Evolutionary conservation across 53 echinoderm and acorn worm species (phyloP).

Genomic region (Antedon mediterranea): DNA sequence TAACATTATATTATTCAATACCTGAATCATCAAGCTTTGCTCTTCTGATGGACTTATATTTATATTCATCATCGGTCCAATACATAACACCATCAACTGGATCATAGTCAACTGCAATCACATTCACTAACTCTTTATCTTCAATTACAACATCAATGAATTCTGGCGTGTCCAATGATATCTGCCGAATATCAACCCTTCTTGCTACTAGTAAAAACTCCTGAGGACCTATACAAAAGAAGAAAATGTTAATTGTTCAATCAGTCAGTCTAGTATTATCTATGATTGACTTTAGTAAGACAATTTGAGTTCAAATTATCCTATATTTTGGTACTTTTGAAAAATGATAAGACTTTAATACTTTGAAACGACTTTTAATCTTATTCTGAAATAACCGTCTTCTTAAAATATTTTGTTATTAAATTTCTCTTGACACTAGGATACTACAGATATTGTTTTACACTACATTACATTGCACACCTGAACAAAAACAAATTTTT

Average conservation of each 20-base stretch:
- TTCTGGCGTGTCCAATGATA: constrained; percentile 89
- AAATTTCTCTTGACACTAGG: too few species aligned
- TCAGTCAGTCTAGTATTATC: not conserved
- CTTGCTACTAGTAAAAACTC: constrained; percentile 74
- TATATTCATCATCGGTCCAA: constrained; percentile 94
- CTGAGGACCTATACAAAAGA: constrained; percentile 40
- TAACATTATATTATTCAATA: too few species aligned
- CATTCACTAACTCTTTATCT: constrained; percentile 55
- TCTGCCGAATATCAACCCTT: constrained; percentile 65
- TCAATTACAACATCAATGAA: constrained; percentile 69
- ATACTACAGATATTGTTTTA: too few species aligned
- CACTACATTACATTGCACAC: too few species aligned
- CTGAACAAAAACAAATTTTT: too few species aligned
- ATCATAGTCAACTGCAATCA: constrained; percentile 88
- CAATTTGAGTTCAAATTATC: too few species aligned
- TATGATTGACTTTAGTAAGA: too few species aligned
- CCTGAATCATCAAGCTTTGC: constrained; percentile 73
- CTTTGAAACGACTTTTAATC: too few species aligned
- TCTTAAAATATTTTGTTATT: too few species aligned
- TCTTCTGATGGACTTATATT: constrained; percentile 54
- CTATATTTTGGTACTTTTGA: too few species aligned
- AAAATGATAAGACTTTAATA: too few species aligned
- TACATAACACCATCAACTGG: constrained; percentile 78
- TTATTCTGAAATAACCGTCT: too few species aligned
- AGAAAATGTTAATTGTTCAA: not conserved